phyloP scores from a whole-genome alignment of 2,113 vertebrate species.

The Sceloporus tristichus region DNA sequence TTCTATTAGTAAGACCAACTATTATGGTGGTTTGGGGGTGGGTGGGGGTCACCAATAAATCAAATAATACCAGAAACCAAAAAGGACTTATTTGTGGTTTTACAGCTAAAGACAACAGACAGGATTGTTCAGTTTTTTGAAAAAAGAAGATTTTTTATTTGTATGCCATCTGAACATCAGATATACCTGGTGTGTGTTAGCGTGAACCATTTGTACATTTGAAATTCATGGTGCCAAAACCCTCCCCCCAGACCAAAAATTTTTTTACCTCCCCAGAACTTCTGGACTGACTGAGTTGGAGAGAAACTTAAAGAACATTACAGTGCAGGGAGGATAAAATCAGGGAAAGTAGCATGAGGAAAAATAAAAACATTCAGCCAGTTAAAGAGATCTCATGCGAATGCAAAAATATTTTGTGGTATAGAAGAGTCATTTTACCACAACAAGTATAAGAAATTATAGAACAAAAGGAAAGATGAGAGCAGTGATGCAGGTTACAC shows the following conservation, averaged over 20 bases:
- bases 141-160: slow-evolving; percentile 87
- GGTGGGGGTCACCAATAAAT: background rate
- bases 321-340: slow-evolving; percentile 24
- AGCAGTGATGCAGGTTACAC: slow-evolving; percentile 71
- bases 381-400: slow-evolving; percentile 62
- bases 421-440: slow-evolving; percentile 83
- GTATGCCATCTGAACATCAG: slow-evolving; percentile 94
- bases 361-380: slow-evolving; percentile 44
- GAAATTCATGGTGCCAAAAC: slow-evolving; percentile 88
- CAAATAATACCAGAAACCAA: background rate
- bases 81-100: background rate
- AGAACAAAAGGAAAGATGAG: slow-evolving; percentile 54
- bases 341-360: slow-evolving; percentile 59
- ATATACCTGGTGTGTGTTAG: slow-evolving; percentile 91
- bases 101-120: slow-evolving; percentile 70
- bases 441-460: slow-evolving; percentile 79
- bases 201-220: slow-evolving; percentile 91
- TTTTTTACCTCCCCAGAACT: slow-evolving; percentile 69
- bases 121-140: slow-evolving; percentile 61
- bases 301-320: slow-evolving; percentile 46
- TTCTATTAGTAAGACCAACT: background rate
- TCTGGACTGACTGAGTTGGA: slow-evolving; percentile 78
- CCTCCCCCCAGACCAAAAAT: slow-evolving; percentile 51
- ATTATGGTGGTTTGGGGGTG: background rate
- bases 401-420: slow-evolving; percentile 76